A percentile compares a stretch with the other conserved stretches of the same genome.
phyloP scores from a whole-genome alignment of 2,888 invertebrate species.

The Ormyrus thymus region DNA sequence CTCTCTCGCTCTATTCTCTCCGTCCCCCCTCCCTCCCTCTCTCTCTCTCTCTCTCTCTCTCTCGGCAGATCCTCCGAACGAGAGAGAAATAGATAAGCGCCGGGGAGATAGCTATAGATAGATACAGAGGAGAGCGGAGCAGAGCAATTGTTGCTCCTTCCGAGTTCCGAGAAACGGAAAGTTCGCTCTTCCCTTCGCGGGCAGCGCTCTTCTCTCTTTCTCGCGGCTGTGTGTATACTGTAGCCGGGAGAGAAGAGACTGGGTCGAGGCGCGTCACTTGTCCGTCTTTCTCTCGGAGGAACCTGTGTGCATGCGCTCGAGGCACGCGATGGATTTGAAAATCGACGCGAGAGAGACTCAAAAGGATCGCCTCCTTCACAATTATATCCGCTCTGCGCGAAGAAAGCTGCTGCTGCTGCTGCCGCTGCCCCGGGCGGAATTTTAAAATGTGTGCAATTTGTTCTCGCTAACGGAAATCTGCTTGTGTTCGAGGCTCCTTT shows the following conservation, averaged over 20 bases:
- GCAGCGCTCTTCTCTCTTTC: not conserved
- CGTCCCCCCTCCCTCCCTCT: constrained; percentile 14
- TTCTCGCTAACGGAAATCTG: too few relatives aligned
- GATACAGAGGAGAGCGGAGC: constrained; percentile 18
- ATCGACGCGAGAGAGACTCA: too few relatives aligned
- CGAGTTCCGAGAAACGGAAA: constrained; percentile 48
- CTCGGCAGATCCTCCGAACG: constrained; percentile 10
- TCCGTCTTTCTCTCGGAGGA: not conserved
- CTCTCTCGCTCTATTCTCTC: constrained; percentile 48
- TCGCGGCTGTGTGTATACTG: not conserved
- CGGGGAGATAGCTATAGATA: constrained; percentile 24
- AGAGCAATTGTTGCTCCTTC: constrained; percentile 41
- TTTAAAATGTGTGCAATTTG: too few relatives aligned
- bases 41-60: constrained; percentile 23
- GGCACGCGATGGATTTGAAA: too few relatives aligned
- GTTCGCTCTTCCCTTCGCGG: constrained; percentile 31
- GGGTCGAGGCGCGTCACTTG: not conserved
- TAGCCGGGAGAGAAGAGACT: not conserved
- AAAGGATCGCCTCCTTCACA: too few relatives aligned
- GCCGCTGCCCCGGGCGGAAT: too few relatives aligned
- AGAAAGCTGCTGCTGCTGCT: too few relatives aligned
- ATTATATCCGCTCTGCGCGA: too few relatives aligned
- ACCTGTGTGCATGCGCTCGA: not conserved
- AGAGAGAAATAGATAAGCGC: constrained; percentile 22
- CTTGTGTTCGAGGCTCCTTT: too few relatives aligned